Evolutionary conservation across 2,113 vertebrate genomes (phyloP), one percentile per base, ranked within the genome.

Genomic region (Cinclus mexicanus): DNA sequence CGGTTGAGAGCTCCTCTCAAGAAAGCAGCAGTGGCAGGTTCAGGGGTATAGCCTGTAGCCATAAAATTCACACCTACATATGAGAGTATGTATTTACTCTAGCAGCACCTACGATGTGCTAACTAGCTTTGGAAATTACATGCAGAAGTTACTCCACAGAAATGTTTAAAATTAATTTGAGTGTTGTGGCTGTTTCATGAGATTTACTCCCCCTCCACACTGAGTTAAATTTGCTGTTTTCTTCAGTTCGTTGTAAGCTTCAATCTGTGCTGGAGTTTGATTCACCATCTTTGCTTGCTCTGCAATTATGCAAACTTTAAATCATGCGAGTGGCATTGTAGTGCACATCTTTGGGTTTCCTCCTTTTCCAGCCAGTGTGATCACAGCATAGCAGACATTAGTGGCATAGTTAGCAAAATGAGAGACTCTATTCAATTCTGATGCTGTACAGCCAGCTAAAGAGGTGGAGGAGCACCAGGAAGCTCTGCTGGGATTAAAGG

Each of bases 191-290:
- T 76, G 44, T 16, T 88, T 83, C 12, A 1, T 67, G 11, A 83
- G 22, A 11, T 75, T 85, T 44, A 5, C 11, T 50, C 33, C 19
- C 15, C 9, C 15, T 14, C 7, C 1, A 0, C 12, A 3, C 2
- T 1, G 31, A 6, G 7, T 64, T 80, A 29, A 59, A 50, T 56
- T 56, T 6, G 3, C n/a, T 42, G 1, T 28, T 87, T 80, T 59
- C 26, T 82, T n/a, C n/a, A 63, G 61, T 33, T 21, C 8, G 29
- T 1, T 41, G 12, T 56, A 52, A 55, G 4, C 50, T 52, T 87
- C 22, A 69, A 2, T n/a, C 22, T 4, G 0, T 24, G 13, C 28
- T 84, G 26, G 41, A 53, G 29, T 80, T 76, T 31, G 20, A 57
- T 70, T 77, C 28, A 28, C 39, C 49, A 16, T 26, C 37, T 77